Conservation (phyloP, 2,888 invertebrate species). For the Periphyllus acericola region DNA sequence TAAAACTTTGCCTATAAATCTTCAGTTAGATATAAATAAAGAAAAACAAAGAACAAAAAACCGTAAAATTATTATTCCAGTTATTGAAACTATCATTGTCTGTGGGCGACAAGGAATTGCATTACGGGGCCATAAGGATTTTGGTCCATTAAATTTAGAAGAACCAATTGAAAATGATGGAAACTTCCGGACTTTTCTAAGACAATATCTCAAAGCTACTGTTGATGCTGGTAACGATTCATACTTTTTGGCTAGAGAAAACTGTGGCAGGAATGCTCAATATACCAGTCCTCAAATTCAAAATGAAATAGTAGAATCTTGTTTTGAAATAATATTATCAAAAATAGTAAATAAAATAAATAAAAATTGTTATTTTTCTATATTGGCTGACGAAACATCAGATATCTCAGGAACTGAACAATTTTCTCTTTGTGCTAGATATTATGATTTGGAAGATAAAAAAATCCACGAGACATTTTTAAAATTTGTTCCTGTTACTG, state of each 20-base stretch:
- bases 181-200: conserved; percentile 49
- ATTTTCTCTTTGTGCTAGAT: conserved; percentile 65
- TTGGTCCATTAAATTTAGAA: no score
- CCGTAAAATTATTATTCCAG: no score
- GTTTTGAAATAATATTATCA: conserved; percentile 16
- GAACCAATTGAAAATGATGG: no score
- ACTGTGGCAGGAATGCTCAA: conserved; percentile 10
- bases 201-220: conserved; percentile 1
- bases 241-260: conserved; percentile 9
- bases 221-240: neutral
- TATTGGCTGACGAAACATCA: no score
- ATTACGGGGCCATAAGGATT: no score
- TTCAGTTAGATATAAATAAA: neutral
- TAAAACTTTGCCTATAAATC: neutral
- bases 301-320: conserved; percentile 24
- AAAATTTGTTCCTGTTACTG: conserved; percentile 10
- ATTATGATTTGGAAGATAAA: conserved; percentile 50
- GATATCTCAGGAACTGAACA: no score
- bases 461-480: conserved; percentile 38
- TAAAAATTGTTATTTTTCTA: conserved; percentile 19
- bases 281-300: conserved; percentile 19
- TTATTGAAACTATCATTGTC: no score
- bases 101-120: no score
- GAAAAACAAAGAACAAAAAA: no score
- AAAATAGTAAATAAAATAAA: conserved; percentile 30